phyloP scores from a whole-genome alignment of 2,113 vertebrate genomes.

The Triplophysa rosa region DNA sequence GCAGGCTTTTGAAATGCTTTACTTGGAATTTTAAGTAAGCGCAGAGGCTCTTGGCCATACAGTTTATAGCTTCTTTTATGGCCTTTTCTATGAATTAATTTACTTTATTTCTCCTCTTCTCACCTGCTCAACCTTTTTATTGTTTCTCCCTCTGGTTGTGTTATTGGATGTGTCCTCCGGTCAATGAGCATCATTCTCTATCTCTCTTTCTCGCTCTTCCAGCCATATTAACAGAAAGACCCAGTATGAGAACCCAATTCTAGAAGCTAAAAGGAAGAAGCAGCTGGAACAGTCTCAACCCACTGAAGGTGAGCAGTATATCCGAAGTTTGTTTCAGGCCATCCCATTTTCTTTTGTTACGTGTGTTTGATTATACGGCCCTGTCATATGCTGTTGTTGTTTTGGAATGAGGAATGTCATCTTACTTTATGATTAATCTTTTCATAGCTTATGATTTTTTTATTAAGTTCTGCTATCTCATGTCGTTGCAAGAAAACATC shows the following conservation, averaged over 20 bases:
- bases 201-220: constrained; percentile 48
- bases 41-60: constrained; percentile 5
- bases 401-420: constrained; percentile 34
- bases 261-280: constrained; percentile 95
- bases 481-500: too few species aligned
- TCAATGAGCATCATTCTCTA: constrained; percentile 10
- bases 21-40: constrained; percentile 2
- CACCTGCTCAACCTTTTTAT: neutral
- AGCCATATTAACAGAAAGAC: constrained; percentile 99
- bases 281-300: constrained; percentile 90
- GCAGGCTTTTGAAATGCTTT: neutral
- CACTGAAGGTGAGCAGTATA: constrained; percentile 87
- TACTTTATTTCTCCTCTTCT: neutral
- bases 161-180: constrained; percentile 3
- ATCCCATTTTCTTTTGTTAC: constrained; percentile 67
- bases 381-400: neutral
- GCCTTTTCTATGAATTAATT: constrained; percentile 32
- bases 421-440: neutral
- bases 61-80: constrained; percentile 1
- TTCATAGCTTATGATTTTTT: neutral
- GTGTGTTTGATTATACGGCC: constrained; percentile 33
- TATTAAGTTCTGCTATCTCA: too few species aligned
- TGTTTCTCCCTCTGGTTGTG: constrained; percentile 4
- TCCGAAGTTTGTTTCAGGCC: constrained; percentile 60
- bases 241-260: constrained; percentile 95